phyloP scores from a whole-genome alignment of 2,797 vertebrate genomes.

The Cichlasoma orientale region DNA sequence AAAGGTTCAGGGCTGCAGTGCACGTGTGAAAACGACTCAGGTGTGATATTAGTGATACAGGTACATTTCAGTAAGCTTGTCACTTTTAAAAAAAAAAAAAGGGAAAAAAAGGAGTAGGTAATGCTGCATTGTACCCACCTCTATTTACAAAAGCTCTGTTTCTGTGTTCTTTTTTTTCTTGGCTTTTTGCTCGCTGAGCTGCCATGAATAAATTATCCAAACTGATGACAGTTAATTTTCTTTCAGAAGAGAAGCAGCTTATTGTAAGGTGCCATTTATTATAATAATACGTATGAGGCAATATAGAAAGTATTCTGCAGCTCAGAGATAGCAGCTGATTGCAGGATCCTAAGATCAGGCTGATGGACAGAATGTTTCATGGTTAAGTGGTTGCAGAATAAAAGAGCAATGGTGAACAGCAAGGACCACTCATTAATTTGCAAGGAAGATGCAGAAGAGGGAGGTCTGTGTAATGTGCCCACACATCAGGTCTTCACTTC shows the following conservation, averaged over 20 bases:
- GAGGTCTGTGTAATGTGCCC: neutral
- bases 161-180: neutral
- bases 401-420: neutral
- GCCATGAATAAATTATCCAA: neutral
- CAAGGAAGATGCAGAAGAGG: neutral
- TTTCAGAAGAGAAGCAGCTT: neutral
- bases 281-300: neutral
- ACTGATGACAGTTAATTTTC: neutral
- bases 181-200: neutral
- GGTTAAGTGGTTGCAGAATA: neutral
- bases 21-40: neutral
- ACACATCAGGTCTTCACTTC: conserved; percentile 21
- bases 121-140: neutral
- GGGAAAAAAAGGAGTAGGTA: too few relatives aligned
- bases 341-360: neutral
- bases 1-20: neutral
- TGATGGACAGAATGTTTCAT: neutral
- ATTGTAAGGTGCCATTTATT: neutral
- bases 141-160: neutral
- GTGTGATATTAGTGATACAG: neutral
- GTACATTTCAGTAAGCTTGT: neutral
- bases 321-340: neutral
- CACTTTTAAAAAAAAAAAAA: too few relatives aligned
- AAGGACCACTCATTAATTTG: neutral
- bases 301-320: neutral